Percentiles rank a stretch among this genome's conserved stretches.
Conservation (phyloP, 2,888 invertebrate genomes). For the Cataglyphis altisquamis region DNA sequence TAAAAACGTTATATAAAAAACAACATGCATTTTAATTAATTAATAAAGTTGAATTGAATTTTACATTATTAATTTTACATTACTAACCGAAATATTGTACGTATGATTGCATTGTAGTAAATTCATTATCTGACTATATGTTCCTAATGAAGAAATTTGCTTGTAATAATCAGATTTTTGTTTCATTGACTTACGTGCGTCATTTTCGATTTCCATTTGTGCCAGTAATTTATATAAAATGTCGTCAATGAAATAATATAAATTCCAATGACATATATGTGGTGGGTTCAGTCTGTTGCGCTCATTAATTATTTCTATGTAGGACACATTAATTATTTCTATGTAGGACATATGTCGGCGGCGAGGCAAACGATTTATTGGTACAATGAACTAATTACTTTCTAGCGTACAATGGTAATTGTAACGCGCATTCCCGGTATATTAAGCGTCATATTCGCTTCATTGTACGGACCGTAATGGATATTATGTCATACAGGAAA, state of each 20-base stretch:
- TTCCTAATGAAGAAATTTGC: not conserved
- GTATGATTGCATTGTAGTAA: not conserved
- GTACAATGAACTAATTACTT: conserved; percentile 76
- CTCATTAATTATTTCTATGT: conserved; percentile 72
- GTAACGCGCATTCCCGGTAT: conserved; percentile 71
- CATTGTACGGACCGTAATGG: conserved; percentile 73
- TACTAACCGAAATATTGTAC: not conserved
- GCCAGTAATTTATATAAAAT: conserved; percentile 6
- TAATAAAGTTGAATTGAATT: not conserved
- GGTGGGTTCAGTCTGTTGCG: conserved; percentile 50
- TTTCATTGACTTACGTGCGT: not conserved
- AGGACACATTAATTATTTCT: conserved; percentile 72
- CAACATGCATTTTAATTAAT: not conserved
- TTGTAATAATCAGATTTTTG: conserved; percentile 15
- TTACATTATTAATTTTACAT: not conserved
- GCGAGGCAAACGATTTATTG: conserved; percentile 70
- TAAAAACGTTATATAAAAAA: not conserved
- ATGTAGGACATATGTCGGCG: conserved; percentile 66
- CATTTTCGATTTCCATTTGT: conserved; percentile 32
- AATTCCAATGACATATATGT: conserved; percentile 14
- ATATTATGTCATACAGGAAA: conserved; percentile 75
- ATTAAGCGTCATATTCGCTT: conserved; percentile 71
- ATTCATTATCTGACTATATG: not conserved
- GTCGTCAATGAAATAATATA: conserved; percentile 48
- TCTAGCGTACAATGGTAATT: conserved; percentile 69